Conservation (phyloP, 2,797 vertebrate genomes). For the Balearica regulorum region DNA sequence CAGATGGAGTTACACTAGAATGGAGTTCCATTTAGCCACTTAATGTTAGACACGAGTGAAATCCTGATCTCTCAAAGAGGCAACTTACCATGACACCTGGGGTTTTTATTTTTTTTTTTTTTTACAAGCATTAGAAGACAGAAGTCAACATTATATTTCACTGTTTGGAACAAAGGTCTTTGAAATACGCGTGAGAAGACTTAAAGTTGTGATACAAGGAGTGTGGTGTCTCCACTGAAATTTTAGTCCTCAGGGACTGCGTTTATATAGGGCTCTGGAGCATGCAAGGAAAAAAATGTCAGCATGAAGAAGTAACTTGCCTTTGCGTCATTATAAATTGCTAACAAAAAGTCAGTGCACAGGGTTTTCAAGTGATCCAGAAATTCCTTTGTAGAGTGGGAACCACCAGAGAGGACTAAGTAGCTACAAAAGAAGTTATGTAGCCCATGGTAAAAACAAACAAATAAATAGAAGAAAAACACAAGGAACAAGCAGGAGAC, state of each 20-base stretch:
- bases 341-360: not conserved
- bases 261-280: not conserved
- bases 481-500: not conserved
- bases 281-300: not conserved
- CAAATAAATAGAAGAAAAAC: not conserved
- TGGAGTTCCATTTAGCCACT: not conserved
- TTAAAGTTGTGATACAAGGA: not conserved
- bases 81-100: not conserved
- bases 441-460: not conserved
- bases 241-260: not conserved
- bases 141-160: not conserved
- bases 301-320: not conserved
- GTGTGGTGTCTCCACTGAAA: not conserved
- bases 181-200: not conserved
- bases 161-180: not conserved
- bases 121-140: not conserved
- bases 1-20: not conserved
- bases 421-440: not conserved
- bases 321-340: not conserved
- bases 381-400: not conserved
- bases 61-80: not conserved
- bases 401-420: not conserved
- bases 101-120: not conserved
- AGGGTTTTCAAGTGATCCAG: not conserved
- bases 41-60: not conserved